Percentiles rank a stretch among this genome's conserved stretches.
Evolutionary conservation across 2,797 vertebrate species (phyloP).

Genomic region (Poecilia velifera): DNA sequence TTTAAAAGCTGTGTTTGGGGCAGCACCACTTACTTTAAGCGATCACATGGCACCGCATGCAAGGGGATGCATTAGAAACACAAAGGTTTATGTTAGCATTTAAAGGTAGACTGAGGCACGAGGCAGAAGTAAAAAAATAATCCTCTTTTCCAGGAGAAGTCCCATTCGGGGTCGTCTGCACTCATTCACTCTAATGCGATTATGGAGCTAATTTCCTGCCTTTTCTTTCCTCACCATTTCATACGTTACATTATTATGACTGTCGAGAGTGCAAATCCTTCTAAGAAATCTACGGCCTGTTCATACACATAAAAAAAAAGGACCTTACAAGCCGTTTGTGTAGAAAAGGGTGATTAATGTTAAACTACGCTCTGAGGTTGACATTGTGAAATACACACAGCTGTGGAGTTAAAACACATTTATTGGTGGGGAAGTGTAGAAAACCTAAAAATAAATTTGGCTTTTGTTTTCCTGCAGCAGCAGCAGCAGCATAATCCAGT

Average conservation of each 20-base stretch:
- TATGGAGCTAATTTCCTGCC: constrained; percentile 94
- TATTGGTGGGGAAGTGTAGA: not conserved
- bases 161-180: constrained; percentile 81
- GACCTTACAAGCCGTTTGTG: constrained; percentile 11
- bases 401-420: not conserved
- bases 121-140: constrained; percentile 66
- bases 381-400: not conserved
- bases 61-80: constrained; percentile 11
- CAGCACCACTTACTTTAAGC: not conserved
- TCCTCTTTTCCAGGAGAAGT: constrained; percentile 82
- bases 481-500: not conserved
- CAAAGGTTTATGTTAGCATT: constrained; percentile 36
- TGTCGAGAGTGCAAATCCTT: constrained; percentile 65
- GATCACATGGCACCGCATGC: not conserved
- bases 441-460: not conserved
- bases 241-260: constrained; percentile 85
- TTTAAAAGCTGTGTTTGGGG: not conserved
- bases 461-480: not conserved
- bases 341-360: not conserved
- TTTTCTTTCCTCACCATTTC: constrained; percentile 87
- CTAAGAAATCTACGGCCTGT: constrained; percentile 24
- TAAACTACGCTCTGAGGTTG: not conserved
- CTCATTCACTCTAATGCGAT: constrained; percentile 91
- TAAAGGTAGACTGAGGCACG: constrained; percentile 47
- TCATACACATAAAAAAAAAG: constrained; percentile 28